Evolutionary conservation across 2,888 invertebrate genomes (phyloP).

Genomic region (Zygogramma bicolorata): DNA sequence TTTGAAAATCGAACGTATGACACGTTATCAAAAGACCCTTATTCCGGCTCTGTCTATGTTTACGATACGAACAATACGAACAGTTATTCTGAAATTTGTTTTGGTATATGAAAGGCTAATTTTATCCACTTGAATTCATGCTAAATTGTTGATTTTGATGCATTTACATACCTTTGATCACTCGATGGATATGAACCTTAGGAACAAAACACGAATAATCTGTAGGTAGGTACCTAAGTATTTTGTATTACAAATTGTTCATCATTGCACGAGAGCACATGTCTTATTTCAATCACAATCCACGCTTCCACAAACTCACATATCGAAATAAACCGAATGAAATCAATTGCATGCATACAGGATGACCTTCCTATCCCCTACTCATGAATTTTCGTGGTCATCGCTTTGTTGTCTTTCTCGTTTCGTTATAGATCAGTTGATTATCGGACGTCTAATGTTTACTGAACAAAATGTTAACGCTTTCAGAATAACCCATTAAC

Average conservation of each 20-base stretch:
- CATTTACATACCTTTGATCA: too few relatives aligned
- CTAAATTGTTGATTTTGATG: too few relatives aligned
- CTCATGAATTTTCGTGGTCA: constrained; percentile 1
- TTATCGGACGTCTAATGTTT: neutral
- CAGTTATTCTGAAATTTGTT: too few relatives aligned
- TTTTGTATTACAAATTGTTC: neutral
- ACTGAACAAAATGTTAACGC: neutral
- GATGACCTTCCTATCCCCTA: constrained; percentile 36
- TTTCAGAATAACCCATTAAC: neutral
- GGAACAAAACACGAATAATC: too few relatives aligned
- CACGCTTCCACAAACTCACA: neutral
- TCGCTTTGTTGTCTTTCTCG: neutral
- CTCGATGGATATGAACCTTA: too few relatives aligned
- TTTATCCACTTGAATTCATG: too few relatives aligned
- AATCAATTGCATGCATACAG: constrained; percentile 33
- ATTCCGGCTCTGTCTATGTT: too few relatives aligned
- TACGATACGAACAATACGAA: too few relatives aligned
- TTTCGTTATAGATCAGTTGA: neutral
- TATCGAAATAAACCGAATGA: neutral
- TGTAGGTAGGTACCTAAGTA: neutral
- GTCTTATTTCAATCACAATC: neutral
- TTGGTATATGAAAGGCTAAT: too few relatives aligned
- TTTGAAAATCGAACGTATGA: too few relatives aligned
- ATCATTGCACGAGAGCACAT: neutral
- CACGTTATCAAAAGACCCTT: too few relatives aligned